These are phyloP conservation scores for Pseudomyrmex cubaensis DNA, from an alignment of 1,140 invertebrate genomes.

Conservation along the genomic window DNA sequence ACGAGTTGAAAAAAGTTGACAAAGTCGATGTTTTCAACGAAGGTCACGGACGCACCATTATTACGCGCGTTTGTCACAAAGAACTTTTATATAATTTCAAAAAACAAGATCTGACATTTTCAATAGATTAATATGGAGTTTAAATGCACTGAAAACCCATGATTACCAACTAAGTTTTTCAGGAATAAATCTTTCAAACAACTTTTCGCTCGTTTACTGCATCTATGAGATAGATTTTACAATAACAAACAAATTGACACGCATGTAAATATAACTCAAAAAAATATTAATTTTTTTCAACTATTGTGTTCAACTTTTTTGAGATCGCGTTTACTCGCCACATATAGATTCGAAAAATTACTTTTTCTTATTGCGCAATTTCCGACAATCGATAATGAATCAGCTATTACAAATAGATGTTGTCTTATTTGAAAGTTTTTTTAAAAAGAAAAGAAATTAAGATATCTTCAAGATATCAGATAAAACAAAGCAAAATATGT, in stretches of 20 bases:
- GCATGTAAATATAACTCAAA: neutral
- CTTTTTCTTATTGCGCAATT: too few species aligned
- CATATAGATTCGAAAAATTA: too few species aligned
- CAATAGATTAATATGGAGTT: neutral
- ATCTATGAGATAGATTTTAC: neutral
- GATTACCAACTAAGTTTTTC: neutral
- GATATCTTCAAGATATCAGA: too few species aligned
- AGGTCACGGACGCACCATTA: constrained; percentile 20
- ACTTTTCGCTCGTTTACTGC: constrained; percentile 14
- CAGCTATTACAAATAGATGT: too few species aligned
- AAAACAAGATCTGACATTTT: neutral
- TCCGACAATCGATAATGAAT: too few species aligned
- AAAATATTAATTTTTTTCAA: neutral
- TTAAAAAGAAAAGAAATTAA: too few species aligned
- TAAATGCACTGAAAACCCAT: neutral
- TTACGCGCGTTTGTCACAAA: neutral
- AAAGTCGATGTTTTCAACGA: neutral
- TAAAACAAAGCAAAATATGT: too few species aligned
- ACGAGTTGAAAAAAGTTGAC: constrained; percentile 14
- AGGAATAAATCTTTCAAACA: neutral
- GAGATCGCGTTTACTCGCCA: neutral
- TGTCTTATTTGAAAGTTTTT: too few species aligned
- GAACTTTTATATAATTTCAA: neutral
- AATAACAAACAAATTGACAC: neutral
- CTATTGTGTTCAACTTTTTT: neutral